These are phyloP conservation scores for Hippocampus abdominalis DNA, from an alignment of 2,113 vertebrate species.

Conservation along the genomic window DNA sequence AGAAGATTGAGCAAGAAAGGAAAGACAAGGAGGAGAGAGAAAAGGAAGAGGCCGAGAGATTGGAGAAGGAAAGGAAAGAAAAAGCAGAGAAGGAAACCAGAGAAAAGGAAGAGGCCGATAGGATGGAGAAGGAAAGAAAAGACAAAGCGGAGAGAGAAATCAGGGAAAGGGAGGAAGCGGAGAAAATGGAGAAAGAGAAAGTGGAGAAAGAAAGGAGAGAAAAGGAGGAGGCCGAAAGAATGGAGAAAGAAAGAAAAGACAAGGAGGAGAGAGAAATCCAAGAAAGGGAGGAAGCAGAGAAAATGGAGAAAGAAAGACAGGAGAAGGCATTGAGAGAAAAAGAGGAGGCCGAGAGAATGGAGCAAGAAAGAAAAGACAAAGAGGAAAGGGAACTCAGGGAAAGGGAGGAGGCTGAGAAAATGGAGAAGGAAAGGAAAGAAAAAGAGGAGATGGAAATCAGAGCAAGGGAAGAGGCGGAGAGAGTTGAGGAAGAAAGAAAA, in stretches of 20 bases:
- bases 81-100: neutral
- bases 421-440: conserved; percentile 55
- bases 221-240: conserved; percentile 1
- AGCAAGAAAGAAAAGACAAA: conserved; percentile 7
- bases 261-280: conserved; percentile 11
- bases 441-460: conserved; percentile 4
- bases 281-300: conserved; percentile 14
- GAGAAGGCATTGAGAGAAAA: conserved; percentile 2
- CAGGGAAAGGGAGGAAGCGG: conserved; percentile 4
- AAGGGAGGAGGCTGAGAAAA: conserved; percentile 56
- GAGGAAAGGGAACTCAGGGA: conserved; percentile 32
- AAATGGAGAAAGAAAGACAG: conserved; percentile 1
- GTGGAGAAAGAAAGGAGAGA: neutral
- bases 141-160: conserved; percentile 15
- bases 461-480: conserved; percentile 2
- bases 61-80: conserved; percentile 26
- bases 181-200: conserved; percentile 2
- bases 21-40: conserved; percentile 19
- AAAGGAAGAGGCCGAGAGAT: neutral
- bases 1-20: conserved; percentile 4
- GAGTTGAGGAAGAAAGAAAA: conserved; percentile 14
- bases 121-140: conserved; percentile 15
- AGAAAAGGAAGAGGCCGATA: conserved; percentile 13
- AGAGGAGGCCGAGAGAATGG: conserved; percentile 7
- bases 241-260: neutral